Conservation (phyloP, 2,113 vertebrate genomes). For the Pithys albifrons region DNA sequence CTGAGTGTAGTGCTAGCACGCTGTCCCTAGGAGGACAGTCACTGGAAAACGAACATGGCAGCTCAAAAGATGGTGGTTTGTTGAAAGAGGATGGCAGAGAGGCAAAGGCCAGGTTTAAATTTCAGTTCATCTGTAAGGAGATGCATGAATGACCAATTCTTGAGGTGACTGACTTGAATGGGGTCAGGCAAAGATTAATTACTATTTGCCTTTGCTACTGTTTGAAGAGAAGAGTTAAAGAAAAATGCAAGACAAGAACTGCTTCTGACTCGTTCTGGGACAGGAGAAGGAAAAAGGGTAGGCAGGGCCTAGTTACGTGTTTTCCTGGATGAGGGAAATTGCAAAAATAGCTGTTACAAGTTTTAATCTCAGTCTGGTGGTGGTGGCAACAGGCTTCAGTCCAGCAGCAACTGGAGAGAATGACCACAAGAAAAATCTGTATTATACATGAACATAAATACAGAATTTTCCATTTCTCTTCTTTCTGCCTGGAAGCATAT, state of each 20-base stretch:
- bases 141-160: not conserved
- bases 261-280: not conserved
- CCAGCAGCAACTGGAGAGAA: constrained; percentile 31
- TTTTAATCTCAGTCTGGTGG: constrained; percentile 3
- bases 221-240: not conserved
- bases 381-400: not conserved
- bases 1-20: not conserved
- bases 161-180: not conserved
- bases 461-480: constrained; percentile 35
- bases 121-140: not conserved
- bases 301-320: not conserved
- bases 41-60: not conserved
- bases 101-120: not conserved
- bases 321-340: not conserved
- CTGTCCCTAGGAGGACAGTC: not conserved
- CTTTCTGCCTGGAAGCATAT: constrained; percentile 1
- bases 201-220: not conserved
- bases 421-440: constrained; percentile 10
- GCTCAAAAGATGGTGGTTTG: not conserved
- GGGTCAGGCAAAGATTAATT: not conserved
- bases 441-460: constrained; percentile 12
- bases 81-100: not conserved
- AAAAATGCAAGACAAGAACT: not conserved
- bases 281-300: not conserved
- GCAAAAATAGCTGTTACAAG: not conserved